Evolutionary conservation across 2,113 vertebrate genomes (phyloP).

Genomic region (Blennius ocellaris): DNA sequence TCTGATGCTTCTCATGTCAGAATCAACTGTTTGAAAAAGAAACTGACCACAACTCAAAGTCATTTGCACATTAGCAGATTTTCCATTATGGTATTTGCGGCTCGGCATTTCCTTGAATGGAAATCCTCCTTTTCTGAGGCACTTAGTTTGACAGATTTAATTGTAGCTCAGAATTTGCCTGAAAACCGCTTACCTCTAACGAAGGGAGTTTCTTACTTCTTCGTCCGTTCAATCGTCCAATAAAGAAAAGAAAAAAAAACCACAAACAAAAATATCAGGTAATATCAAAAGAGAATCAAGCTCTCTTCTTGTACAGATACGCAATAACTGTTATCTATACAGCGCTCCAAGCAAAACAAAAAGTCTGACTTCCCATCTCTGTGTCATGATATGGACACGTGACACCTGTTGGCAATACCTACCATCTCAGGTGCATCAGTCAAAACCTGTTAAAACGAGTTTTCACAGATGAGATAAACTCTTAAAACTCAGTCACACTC

Average conservation of each 20-base stretch:
- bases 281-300: background rate
- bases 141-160: constrained; percentile 16
- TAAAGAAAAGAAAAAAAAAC: background rate
- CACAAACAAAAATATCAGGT: background rate
- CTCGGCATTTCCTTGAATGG: background rate
- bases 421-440: background rate
- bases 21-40: constrained; percentile 41
- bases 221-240: background rate
- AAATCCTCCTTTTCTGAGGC: constrained; percentile 1
- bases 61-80: constrained; percentile 28
- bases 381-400: no score
- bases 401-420: background rate
- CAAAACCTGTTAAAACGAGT: background rate
- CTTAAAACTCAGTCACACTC: no score
- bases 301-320: background rate
- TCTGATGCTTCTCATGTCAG: constrained; percentile 16
- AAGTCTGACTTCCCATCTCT: no score
- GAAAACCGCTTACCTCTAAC: background rate
- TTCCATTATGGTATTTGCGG: constrained; percentile 12
- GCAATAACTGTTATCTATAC: background rate
- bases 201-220: background rate
- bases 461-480: background rate
- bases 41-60: constrained; percentile 22
- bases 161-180: background rate
- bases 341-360: no score